phyloP scores from a whole-genome alignment of 2,888 invertebrate species.

The Rhopalosiphum nymphaeae region DNA sequence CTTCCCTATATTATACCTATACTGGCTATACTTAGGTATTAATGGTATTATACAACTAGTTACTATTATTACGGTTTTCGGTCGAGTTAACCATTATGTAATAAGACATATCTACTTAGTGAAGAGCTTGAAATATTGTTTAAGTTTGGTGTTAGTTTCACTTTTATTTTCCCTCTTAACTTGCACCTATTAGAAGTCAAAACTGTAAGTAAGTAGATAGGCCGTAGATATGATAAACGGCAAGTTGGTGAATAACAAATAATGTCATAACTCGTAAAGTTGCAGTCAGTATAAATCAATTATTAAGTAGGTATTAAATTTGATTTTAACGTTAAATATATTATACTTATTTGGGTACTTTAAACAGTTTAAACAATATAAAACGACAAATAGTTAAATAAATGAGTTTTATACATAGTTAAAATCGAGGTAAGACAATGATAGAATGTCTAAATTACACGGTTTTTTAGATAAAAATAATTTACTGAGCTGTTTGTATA shows the following conservation, averaged over 20 bases:
- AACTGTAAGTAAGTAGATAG: neutral
- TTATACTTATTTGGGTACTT: neutral
- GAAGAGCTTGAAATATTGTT: neutral
- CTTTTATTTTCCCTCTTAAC: neutral
- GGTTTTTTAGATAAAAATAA: neutral
- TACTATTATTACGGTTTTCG: neutral
- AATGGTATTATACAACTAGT: neutral
- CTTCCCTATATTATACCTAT: neutral
- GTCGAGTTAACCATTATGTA: neutral
- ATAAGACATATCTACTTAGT: neutral
- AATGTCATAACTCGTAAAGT: neutral
- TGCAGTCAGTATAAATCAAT: neutral
- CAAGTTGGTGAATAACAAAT: neutral
- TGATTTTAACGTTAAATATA: neutral
- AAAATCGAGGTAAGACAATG: neutral
- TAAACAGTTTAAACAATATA: neutral
- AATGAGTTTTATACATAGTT: neutral
- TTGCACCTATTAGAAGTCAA: neutral
- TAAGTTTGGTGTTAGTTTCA: neutral
- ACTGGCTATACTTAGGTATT: neutral
- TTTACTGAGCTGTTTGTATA: neutral
- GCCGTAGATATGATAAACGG: neutral
- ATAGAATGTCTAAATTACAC: neutral
- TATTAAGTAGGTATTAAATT: neutral
- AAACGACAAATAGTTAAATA: neutral